These are phyloP conservation scores for Drosophila biarmipes DNA, from an alignment of 1,140 invertebrate genomes.

Conservation along the genomic window DNA sequence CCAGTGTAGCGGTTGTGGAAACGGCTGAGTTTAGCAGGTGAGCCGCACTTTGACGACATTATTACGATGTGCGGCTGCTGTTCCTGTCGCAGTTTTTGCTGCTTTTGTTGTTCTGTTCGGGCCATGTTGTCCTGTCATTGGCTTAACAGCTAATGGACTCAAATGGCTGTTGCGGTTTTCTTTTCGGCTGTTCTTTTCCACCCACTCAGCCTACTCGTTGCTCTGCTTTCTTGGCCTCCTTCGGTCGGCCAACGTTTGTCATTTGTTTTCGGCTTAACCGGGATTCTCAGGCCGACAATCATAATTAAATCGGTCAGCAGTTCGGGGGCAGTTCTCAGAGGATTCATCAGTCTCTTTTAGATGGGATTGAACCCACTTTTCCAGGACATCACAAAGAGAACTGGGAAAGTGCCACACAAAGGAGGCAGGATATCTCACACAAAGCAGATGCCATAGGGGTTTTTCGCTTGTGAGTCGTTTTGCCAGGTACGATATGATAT, in stretches of 20 bases:
- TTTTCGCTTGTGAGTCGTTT: neutral
- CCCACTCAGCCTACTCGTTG: neutral
- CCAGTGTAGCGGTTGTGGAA: conserved; percentile 16
- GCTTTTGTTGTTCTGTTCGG: conserved; percentile 32
- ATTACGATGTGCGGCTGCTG: conserved; percentile 53
- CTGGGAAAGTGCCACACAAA: conserved; percentile 6
- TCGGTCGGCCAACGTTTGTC: conserved; percentile 45
- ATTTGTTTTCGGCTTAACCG: conserved; percentile 60
- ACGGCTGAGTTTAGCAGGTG: conserved; percentile 61
- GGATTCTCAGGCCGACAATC: conserved; percentile 36
- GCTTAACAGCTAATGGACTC: conserved; percentile 77
- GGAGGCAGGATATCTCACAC: neutral
- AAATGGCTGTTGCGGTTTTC: conserved; percentile 59
- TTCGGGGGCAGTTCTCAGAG: conserved; percentile 19
- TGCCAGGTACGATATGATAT: conserved; percentile 11
- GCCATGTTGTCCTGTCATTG: conserved; percentile 55
- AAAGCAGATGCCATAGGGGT: conserved; percentile 19
- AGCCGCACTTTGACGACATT: conserved; percentile 60
- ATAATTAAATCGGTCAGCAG: conserved; percentile 58
- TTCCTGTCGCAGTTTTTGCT: conserved; percentile 20
- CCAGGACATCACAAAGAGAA: conserved; percentile 2
- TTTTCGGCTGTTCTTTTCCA: conserved; percentile 24
- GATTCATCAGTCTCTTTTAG: conserved; percentile 5
- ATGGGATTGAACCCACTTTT: neutral
- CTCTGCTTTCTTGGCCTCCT: conserved; percentile 25